Conservation (phyloP, 2,113 vertebrate species). For the Mormyrus iriodes region DNA sequence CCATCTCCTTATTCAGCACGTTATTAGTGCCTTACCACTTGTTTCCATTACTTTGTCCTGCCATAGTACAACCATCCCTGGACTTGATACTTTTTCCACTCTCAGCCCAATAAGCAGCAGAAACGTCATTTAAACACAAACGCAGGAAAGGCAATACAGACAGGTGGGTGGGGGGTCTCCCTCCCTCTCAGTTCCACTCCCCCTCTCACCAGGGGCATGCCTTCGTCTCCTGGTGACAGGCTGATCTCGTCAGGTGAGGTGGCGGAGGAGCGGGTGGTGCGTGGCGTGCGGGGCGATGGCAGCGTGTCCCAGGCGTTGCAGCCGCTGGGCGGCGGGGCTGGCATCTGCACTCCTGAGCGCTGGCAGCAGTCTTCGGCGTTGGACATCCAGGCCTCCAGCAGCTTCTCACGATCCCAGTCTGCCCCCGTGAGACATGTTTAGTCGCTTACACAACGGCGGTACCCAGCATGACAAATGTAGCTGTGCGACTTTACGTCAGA, state of each 20-base stretch:
- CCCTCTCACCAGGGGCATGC: conserved; percentile 73
- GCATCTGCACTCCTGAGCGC: conserved; percentile 93
- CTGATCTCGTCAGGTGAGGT: conserved; percentile 91
- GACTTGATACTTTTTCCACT: not conserved
- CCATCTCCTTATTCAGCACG: not conserved
- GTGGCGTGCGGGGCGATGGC: conserved; percentile 86
- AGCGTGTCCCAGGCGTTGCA: conserved; percentile 95
- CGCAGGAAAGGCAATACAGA: not conserved
- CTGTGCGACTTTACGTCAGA: not conserved
- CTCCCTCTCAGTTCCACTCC: no score
- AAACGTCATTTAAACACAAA: not conserved
- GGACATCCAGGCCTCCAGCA: conserved; percentile 96
- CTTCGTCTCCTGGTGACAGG: conserved; percentile 78
- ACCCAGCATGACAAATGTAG: not conserved
- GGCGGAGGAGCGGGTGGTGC: conserved; percentile 83
- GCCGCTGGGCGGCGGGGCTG: conserved; percentile 86
- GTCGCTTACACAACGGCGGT: not conserved
- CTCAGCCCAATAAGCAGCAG: not conserved
- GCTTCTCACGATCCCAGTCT: conserved; percentile 98
- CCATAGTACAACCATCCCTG: conserved; percentile 8
- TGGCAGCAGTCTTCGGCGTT: conserved; percentile 92
- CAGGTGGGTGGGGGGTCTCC: not conserved
- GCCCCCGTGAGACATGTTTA: not conserved
- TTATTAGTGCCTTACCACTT: not conserved
- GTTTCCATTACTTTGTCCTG: not conserved